Conservation (phyloP, 2,888 invertebrate species). For the Argyra leucocephala region DNA sequence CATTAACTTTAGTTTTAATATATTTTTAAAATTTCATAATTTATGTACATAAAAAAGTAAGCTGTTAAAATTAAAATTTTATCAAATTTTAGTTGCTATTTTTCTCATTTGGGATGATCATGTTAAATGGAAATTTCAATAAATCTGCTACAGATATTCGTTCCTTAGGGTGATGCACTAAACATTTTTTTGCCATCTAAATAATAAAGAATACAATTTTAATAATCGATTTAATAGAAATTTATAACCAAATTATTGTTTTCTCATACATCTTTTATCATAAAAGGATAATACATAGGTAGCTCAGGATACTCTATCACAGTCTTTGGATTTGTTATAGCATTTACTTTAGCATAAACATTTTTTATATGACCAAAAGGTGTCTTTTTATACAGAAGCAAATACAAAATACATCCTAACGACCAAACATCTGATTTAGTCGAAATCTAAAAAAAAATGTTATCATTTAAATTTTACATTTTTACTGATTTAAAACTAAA, state of each 20-base stretch:
- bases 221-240: slow-evolving; percentile 4
- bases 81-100: neutral
- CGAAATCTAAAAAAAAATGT: slow-evolving; percentile 54
- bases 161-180: slow-evolving; percentile 39
- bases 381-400: slow-evolving; percentile 78
- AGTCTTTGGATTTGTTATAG: slow-evolving; percentile 65
- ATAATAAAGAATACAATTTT: slow-evolving; percentile 17
- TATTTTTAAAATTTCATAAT: neutral
- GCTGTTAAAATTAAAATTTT: no score
- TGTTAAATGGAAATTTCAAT: slow-evolving; percentile 41
- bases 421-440: slow-evolving; percentile 96
- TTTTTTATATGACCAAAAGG: slow-evolving; percentile 79
- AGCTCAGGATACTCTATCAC: slow-evolving; percentile 62
- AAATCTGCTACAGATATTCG: slow-evolving; percentile 39
- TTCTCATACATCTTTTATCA: slow-evolving; percentile 36
- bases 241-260: neutral
- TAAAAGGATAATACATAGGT: slow-evolving; percentile 45
- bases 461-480: no score
- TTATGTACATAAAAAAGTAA: no score
- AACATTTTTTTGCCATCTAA: slow-evolving; percentile 40
- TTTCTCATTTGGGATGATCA: slow-evolving; percentile 36
- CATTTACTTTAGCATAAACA: slow-evolving; percentile 62
- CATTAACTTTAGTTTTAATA: neutral
- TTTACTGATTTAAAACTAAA: slow-evolving; percentile 14
- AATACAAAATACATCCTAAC: slow-evolving; percentile 90